phyloP scores from a whole-genome alignment of 2,113 vertebrate genomes.

The Melospiza georgiana region DNA sequence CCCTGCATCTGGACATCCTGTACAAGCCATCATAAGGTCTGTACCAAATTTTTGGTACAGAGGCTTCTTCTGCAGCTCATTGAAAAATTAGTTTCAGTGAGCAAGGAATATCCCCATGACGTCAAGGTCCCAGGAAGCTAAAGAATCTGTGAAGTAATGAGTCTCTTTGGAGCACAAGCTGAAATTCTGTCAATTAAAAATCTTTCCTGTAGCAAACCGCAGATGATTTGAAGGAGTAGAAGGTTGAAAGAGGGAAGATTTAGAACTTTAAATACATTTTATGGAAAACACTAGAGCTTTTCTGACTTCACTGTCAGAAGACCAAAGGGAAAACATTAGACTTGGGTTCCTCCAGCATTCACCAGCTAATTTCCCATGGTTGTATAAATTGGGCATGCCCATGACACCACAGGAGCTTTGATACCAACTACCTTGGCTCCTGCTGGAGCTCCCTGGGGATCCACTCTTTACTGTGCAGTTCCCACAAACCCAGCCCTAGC shows the following conservation, averaged over 20 bases:
- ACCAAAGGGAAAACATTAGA: neutral
- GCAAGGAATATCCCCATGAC: constrained; percentile 3
- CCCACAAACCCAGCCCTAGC: neutral
- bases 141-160: constrained; percentile 42
- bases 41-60: neutral
- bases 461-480: neutral
- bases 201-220: constrained; percentile 32
- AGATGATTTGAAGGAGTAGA: constrained; percentile 34
- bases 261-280: neutral
- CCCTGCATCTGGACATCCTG: neutral
- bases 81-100: constrained; percentile 12
- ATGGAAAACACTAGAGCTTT: neutral
- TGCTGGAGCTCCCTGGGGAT: neutral
- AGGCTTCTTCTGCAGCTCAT: neutral
- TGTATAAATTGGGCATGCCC: rapidly evolving
- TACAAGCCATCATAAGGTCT: neutral
- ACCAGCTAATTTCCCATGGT: neutral
- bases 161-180: constrained; percentile 31
- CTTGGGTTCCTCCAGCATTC: neutral
- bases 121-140: neutral
- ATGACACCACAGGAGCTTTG: rapidly evolving
- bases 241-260: neutral
- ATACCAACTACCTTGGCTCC: neutral
- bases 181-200: constrained; percentile 49
- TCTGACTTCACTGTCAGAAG: neutral